These are phyloP conservation scores for Sarcophaga variegata DNA, from an alignment of 2,888 invertebrate genomes.

Conservation along the genomic window DNA sequence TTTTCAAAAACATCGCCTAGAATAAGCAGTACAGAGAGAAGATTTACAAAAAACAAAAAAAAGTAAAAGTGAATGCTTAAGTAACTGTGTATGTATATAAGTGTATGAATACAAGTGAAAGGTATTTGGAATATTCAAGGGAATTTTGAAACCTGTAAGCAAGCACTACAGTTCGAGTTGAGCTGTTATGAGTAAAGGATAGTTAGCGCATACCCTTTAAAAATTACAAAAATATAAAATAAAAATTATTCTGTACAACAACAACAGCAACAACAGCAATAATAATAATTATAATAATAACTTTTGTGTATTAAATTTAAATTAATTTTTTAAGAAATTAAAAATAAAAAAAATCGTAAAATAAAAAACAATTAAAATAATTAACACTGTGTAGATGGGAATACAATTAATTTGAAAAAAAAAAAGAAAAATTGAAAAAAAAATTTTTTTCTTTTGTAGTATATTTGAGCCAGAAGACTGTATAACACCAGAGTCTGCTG, in stretches of 20 bases:
- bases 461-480: too few species aligned
- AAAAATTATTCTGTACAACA: neutral
- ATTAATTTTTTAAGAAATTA: neutral
- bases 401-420: neutral
- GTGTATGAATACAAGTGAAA: slow-evolving; percentile 33
- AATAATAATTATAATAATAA: neutral
- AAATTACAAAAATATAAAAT: neutral
- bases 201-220: slow-evolving; percentile 46
- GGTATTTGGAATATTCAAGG: slow-evolving; percentile 27
- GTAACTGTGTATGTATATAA: neutral
- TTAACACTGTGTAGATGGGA: neutral
- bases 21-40: slow-evolving; percentile 23
- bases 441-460: too few species aligned
- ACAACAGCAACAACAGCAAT: slow-evolving; percentile 26
- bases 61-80: slow-evolving; percentile 34
- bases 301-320: neutral
- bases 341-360: neutral
- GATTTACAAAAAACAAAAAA: slow-evolving; percentile 8
- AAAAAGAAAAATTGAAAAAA: neutral
- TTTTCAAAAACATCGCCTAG: slow-evolving; percentile 35
- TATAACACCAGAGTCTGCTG: too few species aligned
- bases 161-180: slow-evolving; percentile 67
- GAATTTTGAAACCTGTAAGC: slow-evolving; percentile 44
- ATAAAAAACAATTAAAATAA: neutral
- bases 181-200: slow-evolving; percentile 64